Conservation (phyloP, 2,888 invertebrate species). For the Euproctis similis region DNA sequence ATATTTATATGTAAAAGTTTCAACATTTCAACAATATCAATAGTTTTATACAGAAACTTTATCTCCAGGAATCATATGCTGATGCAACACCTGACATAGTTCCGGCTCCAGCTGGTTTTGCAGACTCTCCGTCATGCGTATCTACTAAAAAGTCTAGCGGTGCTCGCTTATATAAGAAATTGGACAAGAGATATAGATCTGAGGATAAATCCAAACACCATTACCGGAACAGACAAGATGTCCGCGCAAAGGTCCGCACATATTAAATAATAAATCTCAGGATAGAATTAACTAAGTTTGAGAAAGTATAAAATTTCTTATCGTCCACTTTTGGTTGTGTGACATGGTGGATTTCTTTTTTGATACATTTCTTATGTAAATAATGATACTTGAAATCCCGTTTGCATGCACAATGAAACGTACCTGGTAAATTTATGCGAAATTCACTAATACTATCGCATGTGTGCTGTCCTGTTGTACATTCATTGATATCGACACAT, state of each 20-base stretch:
- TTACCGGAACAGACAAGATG: slow-evolving; percentile 80
- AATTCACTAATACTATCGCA: slow-evolving; percentile 58
- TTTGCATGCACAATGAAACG: slow-evolving; percentile 63
- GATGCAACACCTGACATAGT: slow-evolving; percentile 82
- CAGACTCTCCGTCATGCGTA: slow-evolving; percentile 83
- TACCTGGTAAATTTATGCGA: slow-evolving; percentile 76
- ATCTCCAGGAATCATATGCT: slow-evolving; percentile 58
- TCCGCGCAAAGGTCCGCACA: slow-evolving; percentile 82
- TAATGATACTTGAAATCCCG: slow-evolving; percentile 55
- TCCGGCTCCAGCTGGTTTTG: slow-evolving; percentile 91
- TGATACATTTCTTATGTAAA: slow-evolving; percentile 17
- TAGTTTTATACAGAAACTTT: too few relatives aligned
- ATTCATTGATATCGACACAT: slow-evolving; percentile 80
- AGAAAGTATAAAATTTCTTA: too few relatives aligned
- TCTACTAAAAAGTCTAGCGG: slow-evolving; percentile 56
- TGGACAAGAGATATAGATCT: slow-evolving; percentile 85
- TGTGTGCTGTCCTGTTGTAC: slow-evolving; percentile 45
- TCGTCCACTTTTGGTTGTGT: too few relatives aligned
- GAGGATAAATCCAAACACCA: slow-evolving; percentile 83
- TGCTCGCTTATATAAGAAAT: slow-evolving; percentile 83
- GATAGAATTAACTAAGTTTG: too few relatives aligned
- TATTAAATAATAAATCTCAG: slow-evolving; percentile 7
- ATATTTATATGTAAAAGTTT: too few relatives aligned
- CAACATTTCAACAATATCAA: too few relatives aligned
- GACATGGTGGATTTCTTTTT: slow-evolving; percentile 8